A percentile compares a stretch with the other conserved stretches of the same genome.
Evolutionary conservation across 2,888 invertebrate genomes (phyloP).

Genomic region (Aphidoletes aphidimyza): DNA sequence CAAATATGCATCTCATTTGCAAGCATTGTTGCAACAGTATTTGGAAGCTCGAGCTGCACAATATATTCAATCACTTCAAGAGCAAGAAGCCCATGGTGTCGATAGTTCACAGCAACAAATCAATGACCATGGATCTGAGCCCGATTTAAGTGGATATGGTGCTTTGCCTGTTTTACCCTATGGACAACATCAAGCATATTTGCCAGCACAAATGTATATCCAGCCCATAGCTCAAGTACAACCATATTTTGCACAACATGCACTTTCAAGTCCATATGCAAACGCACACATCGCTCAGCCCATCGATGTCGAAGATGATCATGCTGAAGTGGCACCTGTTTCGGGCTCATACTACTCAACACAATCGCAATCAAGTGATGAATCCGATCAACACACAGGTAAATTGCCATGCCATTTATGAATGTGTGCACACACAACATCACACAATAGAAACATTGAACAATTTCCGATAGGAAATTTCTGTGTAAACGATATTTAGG

Average conservation of each 20-base stretch:
- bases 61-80: conserved; percentile 64
- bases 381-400: background rate
- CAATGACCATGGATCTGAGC: conserved; percentile 36
- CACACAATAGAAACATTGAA: background rate
- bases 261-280: conserved; percentile 1
- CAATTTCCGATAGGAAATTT: background rate
- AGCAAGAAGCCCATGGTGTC: conserved; percentile 60
- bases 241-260: background rate
- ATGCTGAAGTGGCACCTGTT: background rate
- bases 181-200: conserved; percentile 22
- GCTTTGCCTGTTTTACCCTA: background rate
- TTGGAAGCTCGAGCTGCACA: conserved; percentile 65
- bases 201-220: conserved; percentile 17
- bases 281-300: conserved; percentile 12
- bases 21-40: conserved; percentile 65
- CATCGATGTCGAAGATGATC: background rate
- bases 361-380: background rate
- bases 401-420: background rate
- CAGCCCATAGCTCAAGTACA: conserved; percentile 27
- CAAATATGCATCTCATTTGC: conserved; percentile 66
- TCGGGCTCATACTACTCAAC: background rate
- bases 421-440: background rate
- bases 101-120: conserved; percentile 46
- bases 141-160: background rate
- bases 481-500: background rate